These are phyloP conservation scores for Proterorhinus semilunaris DNA, from an alignment of 2,113 vertebrate species.

Conservation along the genomic window DNA sequence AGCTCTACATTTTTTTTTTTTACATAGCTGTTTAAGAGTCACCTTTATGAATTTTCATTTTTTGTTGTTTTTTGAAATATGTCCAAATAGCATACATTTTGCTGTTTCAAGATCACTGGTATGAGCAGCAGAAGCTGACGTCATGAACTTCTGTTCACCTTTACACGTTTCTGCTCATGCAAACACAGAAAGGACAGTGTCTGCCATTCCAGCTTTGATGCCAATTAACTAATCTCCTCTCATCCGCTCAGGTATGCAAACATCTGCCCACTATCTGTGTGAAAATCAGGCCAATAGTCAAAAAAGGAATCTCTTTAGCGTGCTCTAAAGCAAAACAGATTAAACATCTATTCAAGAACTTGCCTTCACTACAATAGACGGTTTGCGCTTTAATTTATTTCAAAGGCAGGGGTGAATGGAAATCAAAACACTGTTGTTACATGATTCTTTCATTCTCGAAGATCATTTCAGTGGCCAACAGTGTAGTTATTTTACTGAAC, in stretches of 20 bases:
- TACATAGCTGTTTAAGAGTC: background rate
- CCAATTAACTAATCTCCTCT: conserved; percentile 59
- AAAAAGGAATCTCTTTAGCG: conserved; percentile 63
- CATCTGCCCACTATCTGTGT: conserved; percentile 65
- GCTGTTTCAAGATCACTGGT: conserved; percentile 28
- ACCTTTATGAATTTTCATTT: no score
- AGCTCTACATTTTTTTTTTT: no score
- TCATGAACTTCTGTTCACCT: conserved; percentile 68
- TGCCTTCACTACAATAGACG: background rate
- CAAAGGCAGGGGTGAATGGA: background rate
- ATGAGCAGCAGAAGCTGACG: conserved; percentile 38
- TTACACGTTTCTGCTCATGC: conserved; percentile 29
- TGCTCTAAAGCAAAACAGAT: conserved; percentile 60
- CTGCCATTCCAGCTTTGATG: conserved; percentile 60
- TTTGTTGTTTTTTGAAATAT: conserved; percentile 15
- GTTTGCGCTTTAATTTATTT: background rate
- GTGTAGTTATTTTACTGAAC: no score
- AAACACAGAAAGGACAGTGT: conserved; percentile 30
- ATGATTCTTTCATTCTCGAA: background rate
- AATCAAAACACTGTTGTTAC: background rate
- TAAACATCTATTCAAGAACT: conserved; percentile 1
- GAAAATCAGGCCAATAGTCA: conserved; percentile 68
- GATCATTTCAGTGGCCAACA: background rate
- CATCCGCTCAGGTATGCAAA: conserved; percentile 65
- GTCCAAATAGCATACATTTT: conserved; percentile 11